Evolutionary conservation across 2,113 vertebrate species (phyloP).

Genomic region (Spilogale gracilis): DNA sequence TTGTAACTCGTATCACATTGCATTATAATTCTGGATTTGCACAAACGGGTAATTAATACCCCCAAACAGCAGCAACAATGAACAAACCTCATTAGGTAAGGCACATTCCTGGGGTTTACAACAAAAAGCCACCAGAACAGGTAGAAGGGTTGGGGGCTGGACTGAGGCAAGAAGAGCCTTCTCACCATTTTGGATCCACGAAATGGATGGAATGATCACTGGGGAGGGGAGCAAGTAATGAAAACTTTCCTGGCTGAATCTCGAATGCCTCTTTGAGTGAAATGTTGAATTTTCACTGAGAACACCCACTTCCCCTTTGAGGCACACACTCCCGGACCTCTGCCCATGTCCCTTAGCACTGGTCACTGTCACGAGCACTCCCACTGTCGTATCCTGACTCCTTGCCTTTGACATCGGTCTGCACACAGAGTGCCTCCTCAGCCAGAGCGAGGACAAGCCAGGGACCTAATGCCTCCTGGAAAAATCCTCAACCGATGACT

Average conservation of each 20-base stretch:
- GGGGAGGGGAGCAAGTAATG: neutral
- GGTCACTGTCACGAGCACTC: neutral
- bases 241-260: neutral
- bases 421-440: neutral
- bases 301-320: no score
- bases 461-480: neutral
- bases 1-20: neutral
- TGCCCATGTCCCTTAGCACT: neutral
- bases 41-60: neutral
- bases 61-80: neutral
- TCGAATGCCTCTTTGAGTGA: accelerated
- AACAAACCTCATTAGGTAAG: neutral
- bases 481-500: neutral
- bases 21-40: neutral
- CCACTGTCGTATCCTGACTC: neutral
- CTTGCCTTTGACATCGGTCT: neutral
- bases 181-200: neutral
- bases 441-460: neutral
- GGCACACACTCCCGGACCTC: no score
- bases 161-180: neutral
- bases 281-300: no score
- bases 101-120: neutral
- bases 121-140: neutral
- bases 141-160: neutral
- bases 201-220: neutral